Evolutionary conservation across 2,797 vertebrate genomes (phyloP), one percentile per base, ranked within the genome.

Genomic region (Syngnathus rostellatus): DNA sequence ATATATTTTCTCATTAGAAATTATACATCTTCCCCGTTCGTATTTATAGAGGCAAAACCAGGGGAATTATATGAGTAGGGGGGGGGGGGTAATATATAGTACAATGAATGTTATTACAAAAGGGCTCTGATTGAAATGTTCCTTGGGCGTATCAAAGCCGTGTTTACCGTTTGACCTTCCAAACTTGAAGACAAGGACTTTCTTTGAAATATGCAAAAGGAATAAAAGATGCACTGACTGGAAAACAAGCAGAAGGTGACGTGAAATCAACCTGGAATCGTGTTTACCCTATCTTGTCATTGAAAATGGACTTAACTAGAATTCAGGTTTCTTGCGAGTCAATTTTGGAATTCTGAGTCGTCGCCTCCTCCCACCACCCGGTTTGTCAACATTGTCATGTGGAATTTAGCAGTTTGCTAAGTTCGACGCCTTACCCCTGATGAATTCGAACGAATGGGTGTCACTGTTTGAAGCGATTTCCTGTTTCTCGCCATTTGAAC

Each of bases 31-130:
- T 85, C 82, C 83, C 83, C 82, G 81, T 77, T 77, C 85, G 80
- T 89, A 90, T 90, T 90, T 89, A 89, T 88, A 90, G 87, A 84
- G 83, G 86, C 86, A 89, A 90, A 91, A 89, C 86, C 89, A 87
- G 73, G 88, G 86, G 86, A 90, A 91, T 92, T 90, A 90, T 82
- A 78, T 80, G 75, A 76, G 80, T 21, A 72, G 72, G 77, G 70
- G 61, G 39, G 66, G 76, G 6, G 50, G 4, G 48, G 10, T 8
- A 8, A 70, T 82, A 84, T 82, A 82, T 83, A 83, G 85, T 78
- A 85, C 79, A 89, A 87, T 87, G 87, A 86, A 88, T 88, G 89
- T 89, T 90, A 90, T 86, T 90, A 90, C 85, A 90, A 88, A 85
- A 78, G 80, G 55, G 74, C 83, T 86, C 86, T 81, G 85, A 88